These are phyloP conservation scores for Astyanax mexicanus DNA, from an alignment of 2,797 vertebrate species.

Conservation along the genomic window DNA sequence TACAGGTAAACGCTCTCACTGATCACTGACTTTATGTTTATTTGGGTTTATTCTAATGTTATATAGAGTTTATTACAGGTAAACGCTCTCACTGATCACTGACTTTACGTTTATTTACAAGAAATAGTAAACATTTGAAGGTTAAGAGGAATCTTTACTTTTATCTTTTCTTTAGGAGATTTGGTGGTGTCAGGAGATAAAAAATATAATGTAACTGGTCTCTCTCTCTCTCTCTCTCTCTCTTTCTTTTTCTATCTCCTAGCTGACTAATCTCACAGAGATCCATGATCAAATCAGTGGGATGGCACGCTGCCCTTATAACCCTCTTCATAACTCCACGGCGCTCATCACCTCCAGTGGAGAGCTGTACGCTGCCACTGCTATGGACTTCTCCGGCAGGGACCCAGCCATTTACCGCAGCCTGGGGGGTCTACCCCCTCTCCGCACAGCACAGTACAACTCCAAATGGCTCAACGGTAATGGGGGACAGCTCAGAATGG, in stretches of 20 bases:
- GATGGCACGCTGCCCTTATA: constrained; percentile 97
- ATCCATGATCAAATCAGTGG: constrained; percentile 97
- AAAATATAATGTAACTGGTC: neutral
- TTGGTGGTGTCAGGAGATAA: too few species aligned
- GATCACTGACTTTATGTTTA: neutral
- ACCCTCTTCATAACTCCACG: constrained; percentile 96
- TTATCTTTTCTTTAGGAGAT: too few species aligned
- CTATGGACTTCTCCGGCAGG: constrained; percentile 97
- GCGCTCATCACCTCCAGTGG: constrained; percentile 93
- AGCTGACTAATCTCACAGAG: constrained; percentile 94
- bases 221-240: neutral
- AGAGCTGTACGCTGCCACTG: constrained; percentile 95
- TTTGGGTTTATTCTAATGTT: too few species aligned
- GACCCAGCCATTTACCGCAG: constrained; percentile 98
- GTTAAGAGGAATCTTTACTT: too few species aligned
- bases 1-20: neutral
- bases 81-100: too few species aligned
- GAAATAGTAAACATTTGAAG: too few species aligned
- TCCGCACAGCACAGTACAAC: constrained; percentile 97
- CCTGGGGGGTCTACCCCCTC: constrained; percentile 89
- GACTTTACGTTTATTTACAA: too few species aligned
- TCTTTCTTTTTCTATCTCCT: constrained; percentile 32
- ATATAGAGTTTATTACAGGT: too few species aligned
- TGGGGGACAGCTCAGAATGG: neutral
- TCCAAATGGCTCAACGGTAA: constrained; percentile 99